These are phyloP conservation scores for Acromyrmex heyeri DNA, from an alignment of 1,140 invertebrate species.

Conservation along the genomic window DNA sequence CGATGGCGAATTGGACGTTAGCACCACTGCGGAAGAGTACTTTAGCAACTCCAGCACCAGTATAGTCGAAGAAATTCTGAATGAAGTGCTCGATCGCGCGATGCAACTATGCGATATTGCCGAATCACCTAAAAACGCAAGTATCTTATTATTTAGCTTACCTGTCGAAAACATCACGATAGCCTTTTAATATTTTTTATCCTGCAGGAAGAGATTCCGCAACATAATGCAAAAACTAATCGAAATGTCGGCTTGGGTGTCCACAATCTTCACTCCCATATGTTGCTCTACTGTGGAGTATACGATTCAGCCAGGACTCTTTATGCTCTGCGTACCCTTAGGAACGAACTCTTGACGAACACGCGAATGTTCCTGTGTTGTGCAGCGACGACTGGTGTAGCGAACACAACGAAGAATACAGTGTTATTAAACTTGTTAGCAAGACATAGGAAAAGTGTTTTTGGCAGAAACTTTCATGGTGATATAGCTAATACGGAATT, in stretches of 20 bases:
- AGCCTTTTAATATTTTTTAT: constrained; percentile 39
- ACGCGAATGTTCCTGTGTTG: constrained; percentile 91
- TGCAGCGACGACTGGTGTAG: constrained; percentile 90
- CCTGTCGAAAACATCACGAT: not conserved
- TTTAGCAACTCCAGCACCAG: constrained; percentile 86
- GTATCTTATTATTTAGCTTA: constrained; percentile 44
- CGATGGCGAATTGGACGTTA: constrained; percentile 86
- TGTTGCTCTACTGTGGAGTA: constrained; percentile 93
- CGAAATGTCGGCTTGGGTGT: constrained; percentile 86
- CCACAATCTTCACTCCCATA: constrained; percentile 94
- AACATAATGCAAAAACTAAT: constrained; percentile 80
- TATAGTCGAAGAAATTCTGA: constrained; percentile 87
- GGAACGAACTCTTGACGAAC: constrained; percentile 91
- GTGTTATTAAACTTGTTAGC: constrained; percentile 90
- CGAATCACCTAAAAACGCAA: constrained; percentile 80
- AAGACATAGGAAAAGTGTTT: constrained; percentile 93
- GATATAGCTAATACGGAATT: constrained; percentile 89
- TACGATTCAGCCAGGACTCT: constrained; percentile 93
- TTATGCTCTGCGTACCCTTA: constrained; percentile 92
- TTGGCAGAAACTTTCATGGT: constrained; percentile 93
- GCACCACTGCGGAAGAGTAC: constrained; percentile 88
- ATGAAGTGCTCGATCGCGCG: constrained; percentile 87
- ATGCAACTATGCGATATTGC: constrained; percentile 80
- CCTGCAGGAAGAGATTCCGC: constrained; percentile 77
- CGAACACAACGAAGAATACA: constrained; percentile 86